Evolutionary conservation across 1,140 invertebrate genomes (phyloP).

Genomic region (Helicoverpa zea): DNA sequence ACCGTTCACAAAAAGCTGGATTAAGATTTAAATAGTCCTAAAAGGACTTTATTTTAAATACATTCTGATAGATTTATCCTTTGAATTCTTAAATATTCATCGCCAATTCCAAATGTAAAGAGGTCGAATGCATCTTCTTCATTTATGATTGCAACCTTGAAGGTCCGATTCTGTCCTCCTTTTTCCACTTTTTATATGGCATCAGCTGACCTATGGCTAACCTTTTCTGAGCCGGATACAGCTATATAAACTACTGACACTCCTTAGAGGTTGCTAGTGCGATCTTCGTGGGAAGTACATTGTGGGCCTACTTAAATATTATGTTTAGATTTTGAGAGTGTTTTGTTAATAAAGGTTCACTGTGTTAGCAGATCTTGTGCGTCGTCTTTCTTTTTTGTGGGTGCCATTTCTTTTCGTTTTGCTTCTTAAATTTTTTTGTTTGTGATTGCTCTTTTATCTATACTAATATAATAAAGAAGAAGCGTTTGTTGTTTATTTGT

Average conservation of each 20-base stretch:
- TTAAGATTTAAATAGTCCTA: too few relatives aligned
- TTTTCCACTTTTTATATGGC: constrained; percentile 24
- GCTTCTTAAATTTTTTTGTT: too few relatives aligned
- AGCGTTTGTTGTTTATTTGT: too few relatives aligned
- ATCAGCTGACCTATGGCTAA: constrained; percentile 32
- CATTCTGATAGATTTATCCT: too few relatives aligned
- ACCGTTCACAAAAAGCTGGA: too few relatives aligned
- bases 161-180: constrained; percentile 2
- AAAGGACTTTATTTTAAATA: too few relatives aligned
- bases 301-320: background rate
- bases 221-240: constrained; percentile 19
- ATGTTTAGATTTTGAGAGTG: background rate
- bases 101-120: background rate
- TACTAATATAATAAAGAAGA: too few relatives aligned
- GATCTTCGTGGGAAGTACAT: constrained; percentile 1
- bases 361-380: background rate
- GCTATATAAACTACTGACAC: constrained; percentile 27
- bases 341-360: constrained; percentile 4
- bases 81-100: too few relatives aligned
- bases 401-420: too few relatives aligned
- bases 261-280: constrained; percentile 12
- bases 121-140: background rate
- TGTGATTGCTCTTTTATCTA: too few relatives aligned
- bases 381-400: too few relatives aligned
- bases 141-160: background rate